Percentiles rank a stretch among this genome's conserved stretches.
phyloP scores from a whole-genome alignment of 1,140 invertebrate species.

The Dolichoris vasculosae region DNA sequence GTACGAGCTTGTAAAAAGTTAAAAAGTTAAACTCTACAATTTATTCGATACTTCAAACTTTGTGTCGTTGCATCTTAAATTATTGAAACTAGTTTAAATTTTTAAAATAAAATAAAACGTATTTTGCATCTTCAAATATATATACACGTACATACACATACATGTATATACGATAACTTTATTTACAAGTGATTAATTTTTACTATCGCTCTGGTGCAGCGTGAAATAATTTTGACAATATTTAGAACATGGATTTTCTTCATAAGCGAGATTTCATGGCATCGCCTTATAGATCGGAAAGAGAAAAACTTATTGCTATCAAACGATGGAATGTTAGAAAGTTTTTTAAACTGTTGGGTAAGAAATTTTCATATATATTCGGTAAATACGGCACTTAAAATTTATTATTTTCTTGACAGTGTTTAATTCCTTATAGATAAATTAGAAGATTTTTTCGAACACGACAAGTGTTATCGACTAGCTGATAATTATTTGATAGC shows the following conservation, averaged over 20 bases:
- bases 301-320: conserved; percentile 48
- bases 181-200: neutral
- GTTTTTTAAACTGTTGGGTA: conserved; percentile 62
- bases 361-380: neutral
- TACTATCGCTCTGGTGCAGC: neutral
- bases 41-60: neutral
- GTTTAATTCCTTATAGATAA: conserved; percentile 40
- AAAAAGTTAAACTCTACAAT: neutral
- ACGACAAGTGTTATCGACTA: conserved; percentile 67
- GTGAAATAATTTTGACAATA: neutral
- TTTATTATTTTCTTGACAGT: neutral
- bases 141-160: too few relatives aligned
- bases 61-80: neutral
- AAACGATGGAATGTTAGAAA: conserved; percentile 59
- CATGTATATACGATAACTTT: neutral
- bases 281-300: conserved; percentile 45
- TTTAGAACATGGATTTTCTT: conserved; percentile 44
- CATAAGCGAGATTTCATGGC: conserved; percentile 31
- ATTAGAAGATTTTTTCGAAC: conserved; percentile 64
- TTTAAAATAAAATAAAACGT: neutral
- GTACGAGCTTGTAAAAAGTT: too few relatives aligned
- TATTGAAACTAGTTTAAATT: neutral
- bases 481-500: conserved; percentile 77
- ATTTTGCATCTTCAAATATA: neutral
- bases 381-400: neutral